phyloP scores from a whole-genome alignment of 2,113 vertebrate genomes.

The Rhynchopsitta pachyrhyncha region DNA sequence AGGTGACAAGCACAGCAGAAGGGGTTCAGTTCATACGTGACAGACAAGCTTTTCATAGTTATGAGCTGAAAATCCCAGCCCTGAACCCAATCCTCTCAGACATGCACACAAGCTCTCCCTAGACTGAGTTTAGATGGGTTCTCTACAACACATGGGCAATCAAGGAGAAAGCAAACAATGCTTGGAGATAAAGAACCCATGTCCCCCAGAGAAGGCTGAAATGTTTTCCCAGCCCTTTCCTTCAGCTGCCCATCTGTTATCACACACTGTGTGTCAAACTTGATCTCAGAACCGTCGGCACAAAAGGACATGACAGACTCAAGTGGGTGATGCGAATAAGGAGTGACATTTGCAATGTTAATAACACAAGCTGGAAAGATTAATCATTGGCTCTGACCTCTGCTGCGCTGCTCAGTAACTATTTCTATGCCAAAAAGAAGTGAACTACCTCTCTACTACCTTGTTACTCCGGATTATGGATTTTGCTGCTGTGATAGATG shows the following conservation, averaged over 20 bases:
- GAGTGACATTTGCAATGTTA: slow-evolving; percentile 27
- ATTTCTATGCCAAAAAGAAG: not conserved
- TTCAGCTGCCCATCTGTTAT: slow-evolving; percentile 30
- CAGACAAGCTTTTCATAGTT: not conserved
- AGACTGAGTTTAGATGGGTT: not conserved
- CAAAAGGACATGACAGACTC: slow-evolving; percentile 26
- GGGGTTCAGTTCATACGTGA: not conserved
- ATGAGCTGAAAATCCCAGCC: not conserved
- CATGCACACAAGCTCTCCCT: not conserved
- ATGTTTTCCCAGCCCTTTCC: not conserved
- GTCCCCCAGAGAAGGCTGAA: not conserved
- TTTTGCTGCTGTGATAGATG: not conserved
- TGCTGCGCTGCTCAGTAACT: not conserved
- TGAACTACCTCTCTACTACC: not conserved
- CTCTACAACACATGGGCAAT: not conserved
- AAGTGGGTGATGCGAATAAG: slow-evolving; percentile 20
- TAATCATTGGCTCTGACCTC: not conserved
- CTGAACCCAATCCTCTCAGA: not conserved
- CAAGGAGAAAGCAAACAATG: not conserved
- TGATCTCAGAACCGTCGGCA: not conserved
- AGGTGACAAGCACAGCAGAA: not conserved
- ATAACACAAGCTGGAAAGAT: not conserved
- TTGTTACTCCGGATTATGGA: not conserved
- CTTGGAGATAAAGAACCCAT: not conserved
- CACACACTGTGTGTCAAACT: not conserved